Evolutionary conservation across 2,797 vertebrate species (phyloP), one percentile per base, ranked within the genome.

Genomic region (Coendou prehensilis): DNA sequence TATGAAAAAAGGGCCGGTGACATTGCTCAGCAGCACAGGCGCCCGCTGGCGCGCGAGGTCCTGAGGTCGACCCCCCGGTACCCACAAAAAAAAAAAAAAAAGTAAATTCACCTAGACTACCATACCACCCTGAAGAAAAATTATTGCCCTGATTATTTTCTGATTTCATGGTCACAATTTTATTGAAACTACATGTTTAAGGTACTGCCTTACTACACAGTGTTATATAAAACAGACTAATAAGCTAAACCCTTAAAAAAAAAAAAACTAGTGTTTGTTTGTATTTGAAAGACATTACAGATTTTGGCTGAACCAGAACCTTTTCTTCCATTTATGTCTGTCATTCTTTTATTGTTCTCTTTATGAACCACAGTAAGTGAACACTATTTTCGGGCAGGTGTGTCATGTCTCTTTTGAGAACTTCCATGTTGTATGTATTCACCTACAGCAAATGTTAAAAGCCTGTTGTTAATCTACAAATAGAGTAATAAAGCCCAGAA

Each of bases 131-230:
- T 87, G 28, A 57, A 82, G 87, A 88, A 97, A 97, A 87, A 87
- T 18, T 47, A 18, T 94, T 95, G 59, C 9, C n/a, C 13, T 92
- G n/a, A 73, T 85, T 80, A 73, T 26, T 91, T 91, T 93, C n/a
- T 30, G 4, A 63, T 89, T 54, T 96, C 11, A 63, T 78, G 30
- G 8, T 64, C 23, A 86, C 7, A 71, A 9, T 59, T 94, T 64
- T 91, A 86, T 76, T 96, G 45, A 82, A 87, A 67, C 47, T 59
- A 90, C 13, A 82, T 93, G 33, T 57, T 83, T 85, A 93, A 80
- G n/a, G 15, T 57, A 28, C 61, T 71, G 23, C n/a, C 20, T 91
- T 92, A 73, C 82, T 59, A 20, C 28, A 30, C 45, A 78, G 1
- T 95, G 14, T 92, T 71, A 81, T 1, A 1, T 71, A 54, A 83